phyloP scores from a whole-genome alignment of 2,113 vertebrate genomes.

The Condylura cristata region DNA sequence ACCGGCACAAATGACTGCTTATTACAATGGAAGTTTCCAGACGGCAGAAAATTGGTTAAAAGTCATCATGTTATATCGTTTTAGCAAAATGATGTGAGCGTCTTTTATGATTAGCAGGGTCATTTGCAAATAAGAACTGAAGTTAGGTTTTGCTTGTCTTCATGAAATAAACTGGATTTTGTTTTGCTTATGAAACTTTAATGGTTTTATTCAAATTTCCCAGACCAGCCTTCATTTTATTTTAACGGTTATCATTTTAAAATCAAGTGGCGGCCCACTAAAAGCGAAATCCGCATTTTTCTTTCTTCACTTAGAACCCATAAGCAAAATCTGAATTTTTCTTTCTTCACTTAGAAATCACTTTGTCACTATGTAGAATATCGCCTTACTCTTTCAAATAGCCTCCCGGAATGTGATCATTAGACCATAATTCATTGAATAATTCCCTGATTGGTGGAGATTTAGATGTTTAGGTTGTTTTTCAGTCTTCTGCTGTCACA shows the following conservation, averaged over 20 bases:
- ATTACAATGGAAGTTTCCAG: not conserved
- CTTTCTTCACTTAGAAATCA: conserved; percentile 31
- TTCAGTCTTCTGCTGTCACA: not conserved
- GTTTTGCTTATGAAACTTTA: not conserved
- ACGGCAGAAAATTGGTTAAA: not conserved
- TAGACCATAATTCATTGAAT: not conserved
- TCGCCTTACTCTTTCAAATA: not conserved
- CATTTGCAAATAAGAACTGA: not conserved
- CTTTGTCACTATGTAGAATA: not conserved
- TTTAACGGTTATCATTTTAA: not conserved
- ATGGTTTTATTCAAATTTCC: not conserved
- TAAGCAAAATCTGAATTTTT: not conserved
- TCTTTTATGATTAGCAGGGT: not conserved
- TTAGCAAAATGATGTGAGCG: not conserved
- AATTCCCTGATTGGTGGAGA: not conserved
- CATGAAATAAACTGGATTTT: not conserved
- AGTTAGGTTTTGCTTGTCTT: conserved; percentile 8
- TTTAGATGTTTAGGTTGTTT: not conserved
- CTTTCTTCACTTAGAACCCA: conserved; percentile 32
- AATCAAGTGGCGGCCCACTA: not conserved
- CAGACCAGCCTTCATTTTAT: not conserved
- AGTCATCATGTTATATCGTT: not conserved
- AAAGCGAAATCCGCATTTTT: not conserved
- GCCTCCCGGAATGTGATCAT: conserved; percentile 12
- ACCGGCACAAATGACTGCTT: not conserved